Evolutionary conservation across 2,113 vertebrate species (phyloP).

Genomic region (Chitala chitala): DNA sequence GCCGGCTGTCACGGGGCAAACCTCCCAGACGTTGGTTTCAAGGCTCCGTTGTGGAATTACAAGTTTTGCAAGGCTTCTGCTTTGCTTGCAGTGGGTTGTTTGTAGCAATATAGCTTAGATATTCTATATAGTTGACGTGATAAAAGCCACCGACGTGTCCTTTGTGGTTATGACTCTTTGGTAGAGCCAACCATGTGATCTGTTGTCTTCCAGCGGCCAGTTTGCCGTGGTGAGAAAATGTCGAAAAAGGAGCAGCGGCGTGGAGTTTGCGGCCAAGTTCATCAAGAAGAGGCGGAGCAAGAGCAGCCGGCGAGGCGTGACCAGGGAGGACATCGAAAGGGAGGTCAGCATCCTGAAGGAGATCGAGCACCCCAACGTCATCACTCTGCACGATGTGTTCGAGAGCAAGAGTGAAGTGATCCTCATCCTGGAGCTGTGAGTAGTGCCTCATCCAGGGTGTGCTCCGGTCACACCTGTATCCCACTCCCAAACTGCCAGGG

Average conservation of each 20-base stretch:
- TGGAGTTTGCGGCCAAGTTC: conserved; percentile 88
- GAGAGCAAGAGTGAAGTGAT: conserved; percentile 94
- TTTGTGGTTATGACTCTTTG: neutral
- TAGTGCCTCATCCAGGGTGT: no score
- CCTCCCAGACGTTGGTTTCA: no score
- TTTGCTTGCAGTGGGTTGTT: no score
- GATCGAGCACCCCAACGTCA: conserved; percentile 91
- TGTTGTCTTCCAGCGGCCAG: conserved; percentile 69
- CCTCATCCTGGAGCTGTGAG: conserved; percentile 97
- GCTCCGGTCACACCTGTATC: no score
- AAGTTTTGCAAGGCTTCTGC: no score
- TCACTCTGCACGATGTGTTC: conserved; percentile 86
- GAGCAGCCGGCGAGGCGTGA: conserved; percentile 86
- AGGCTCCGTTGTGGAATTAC: no score
- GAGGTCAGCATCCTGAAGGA: conserved; percentile 93
- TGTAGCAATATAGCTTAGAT: no score
- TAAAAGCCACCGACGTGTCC: no score
- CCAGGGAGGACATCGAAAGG: conserved; percentile 88
- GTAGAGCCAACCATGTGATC: neutral
- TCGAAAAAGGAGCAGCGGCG: conserved; percentile 71
- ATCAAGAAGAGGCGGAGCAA: conserved; percentile 93
- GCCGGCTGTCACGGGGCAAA: no score
- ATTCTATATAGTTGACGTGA: no score
- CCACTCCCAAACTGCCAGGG: no score
- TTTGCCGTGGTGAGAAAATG: conserved; percentile 94